phyloP scores from a whole-genome alignment of 2,888 invertebrate genomes.

The Cacoxenus indagator region DNA sequence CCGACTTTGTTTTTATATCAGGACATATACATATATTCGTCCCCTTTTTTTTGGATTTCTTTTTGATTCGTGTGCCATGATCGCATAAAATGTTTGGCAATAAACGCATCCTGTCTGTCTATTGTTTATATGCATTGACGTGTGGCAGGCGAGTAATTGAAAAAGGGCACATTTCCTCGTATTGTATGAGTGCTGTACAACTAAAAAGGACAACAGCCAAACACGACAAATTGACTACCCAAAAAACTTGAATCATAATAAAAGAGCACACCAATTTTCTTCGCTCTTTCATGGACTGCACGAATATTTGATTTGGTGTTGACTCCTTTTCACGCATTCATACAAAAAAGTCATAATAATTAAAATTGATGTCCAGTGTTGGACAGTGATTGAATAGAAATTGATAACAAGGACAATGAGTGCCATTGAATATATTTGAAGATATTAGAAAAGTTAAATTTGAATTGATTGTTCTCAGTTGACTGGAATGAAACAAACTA shows the following conservation, averaged over 20 bases:
- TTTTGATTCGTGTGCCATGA: not conserved
- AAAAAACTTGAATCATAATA: conserved; percentile 1
- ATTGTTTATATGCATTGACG: conserved; percentile 56
- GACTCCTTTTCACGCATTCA: not conserved
- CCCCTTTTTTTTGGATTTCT: not conserved
- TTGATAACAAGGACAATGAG: no score
- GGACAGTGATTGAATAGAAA: not conserved
- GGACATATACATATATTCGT: no score
- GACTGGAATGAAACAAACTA: no score
- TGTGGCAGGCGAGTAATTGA: conserved; percentile 59
- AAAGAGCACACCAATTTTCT: not conserved
- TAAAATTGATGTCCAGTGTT: not conserved
- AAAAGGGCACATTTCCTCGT: conserved; percentile 58
- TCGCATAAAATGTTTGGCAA: conserved; percentile 53
- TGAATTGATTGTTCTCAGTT: no score
- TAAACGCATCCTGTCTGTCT: conserved; percentile 57
- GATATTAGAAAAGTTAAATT: no score
- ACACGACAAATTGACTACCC: not conserved
- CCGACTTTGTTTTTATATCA: not conserved
- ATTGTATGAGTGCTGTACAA: conserved; percentile 43
- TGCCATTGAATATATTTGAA: no score
- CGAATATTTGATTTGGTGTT: not conserved
- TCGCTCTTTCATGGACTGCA: not conserved
- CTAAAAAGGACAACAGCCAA: conserved; percentile 24
- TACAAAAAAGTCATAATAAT: not conserved